Conservation (phyloP, 35 echinoderm and acorn worm genomes). For the Amphiura filiformis region DNA sequence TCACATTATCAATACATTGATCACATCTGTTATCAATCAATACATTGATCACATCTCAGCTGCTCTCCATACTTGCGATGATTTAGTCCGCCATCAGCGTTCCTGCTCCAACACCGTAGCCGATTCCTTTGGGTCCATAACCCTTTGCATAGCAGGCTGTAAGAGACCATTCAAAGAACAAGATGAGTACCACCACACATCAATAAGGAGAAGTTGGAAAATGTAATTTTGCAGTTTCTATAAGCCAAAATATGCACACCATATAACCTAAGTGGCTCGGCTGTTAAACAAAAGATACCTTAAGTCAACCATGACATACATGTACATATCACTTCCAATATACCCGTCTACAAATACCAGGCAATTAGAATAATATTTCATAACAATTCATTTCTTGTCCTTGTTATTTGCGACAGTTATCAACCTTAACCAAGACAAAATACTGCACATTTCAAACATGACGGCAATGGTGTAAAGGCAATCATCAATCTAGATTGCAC, state of each 20-base stretch:
- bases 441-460: too few relatives aligned
- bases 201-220: neutral
- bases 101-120: slow-evolving; percentile 65
- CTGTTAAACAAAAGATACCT: neutral
- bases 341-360: too few relatives aligned
- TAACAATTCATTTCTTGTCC: too few relatives aligned
- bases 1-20: too few relatives aligned
- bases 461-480: too few relatives aligned
- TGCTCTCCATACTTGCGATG: neutral
- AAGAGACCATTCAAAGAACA: slow-evolving; percentile 11
- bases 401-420: too few relatives aligned
- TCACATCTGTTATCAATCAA: too few relatives aligned
- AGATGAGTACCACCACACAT: neutral
- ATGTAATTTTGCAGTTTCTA: neutral
- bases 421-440: too few relatives aligned
- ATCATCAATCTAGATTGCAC: too few relatives aligned
- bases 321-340: too few relatives aligned
- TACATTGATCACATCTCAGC: neutral
- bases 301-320: too few relatives aligned
- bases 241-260: neutral
- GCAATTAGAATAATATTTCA: too few relatives aligned
- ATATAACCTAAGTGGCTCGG: neutral
- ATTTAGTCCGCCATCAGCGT: slow-evolving; percentile 30
- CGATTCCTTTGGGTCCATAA: slow-evolving; percentile 68
- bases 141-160: slow-evolving; percentile 72